Base-by-base conservation (phyloP, 1,140 invertebrate genomes). In the Drosophila pandora region DNA sequence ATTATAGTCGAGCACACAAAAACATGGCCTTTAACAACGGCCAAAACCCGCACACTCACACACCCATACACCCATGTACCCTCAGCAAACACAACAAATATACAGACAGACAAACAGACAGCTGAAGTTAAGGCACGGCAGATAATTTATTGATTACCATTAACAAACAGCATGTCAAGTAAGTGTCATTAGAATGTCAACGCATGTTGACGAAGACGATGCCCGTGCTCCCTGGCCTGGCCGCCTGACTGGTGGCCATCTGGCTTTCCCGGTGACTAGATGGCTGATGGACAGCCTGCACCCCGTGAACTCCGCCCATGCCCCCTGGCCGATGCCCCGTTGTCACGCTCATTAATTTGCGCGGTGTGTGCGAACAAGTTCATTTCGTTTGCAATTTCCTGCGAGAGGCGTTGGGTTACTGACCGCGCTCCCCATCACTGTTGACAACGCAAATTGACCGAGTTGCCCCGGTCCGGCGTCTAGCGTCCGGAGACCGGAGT, bases 101-200 rank as follows among this genome's bases (percentile, higher is more conserved):
- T 2, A 32, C 32, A 32, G 28, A 48, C 22, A 28, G 13, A 25
- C 34, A 25, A 37, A 32, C n/a, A 30, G 22, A 43, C 23, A 47
- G 23, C 43, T 21, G 43, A 47, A 43, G 41, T 21, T 13, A 13
- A 56, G 54, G 45, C 55, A 62, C 30, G 58, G 52, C 55, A 68
- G 59, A 71, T 76, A 73, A 73, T 85, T 79, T 85, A 77, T 85
- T 80, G 81, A 84, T 84, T 84, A 80, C 62, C 82, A 85, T 84
- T 84, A 77, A 68, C 73, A 76, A 84, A 83, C 79, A 83, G 64
- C 54, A 78, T 69, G 79, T 82, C 79, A 82, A 82, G 69, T 64
- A 77, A 82, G 61, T 82, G 79, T 82, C 79, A 82, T 82, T 82
- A 82, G 75, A 79, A 76, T 84, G 76, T 79, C 80, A 79, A 76